Conservation (phyloP, 1,140 invertebrate genomes). For the Augochlora pura region DNA sequence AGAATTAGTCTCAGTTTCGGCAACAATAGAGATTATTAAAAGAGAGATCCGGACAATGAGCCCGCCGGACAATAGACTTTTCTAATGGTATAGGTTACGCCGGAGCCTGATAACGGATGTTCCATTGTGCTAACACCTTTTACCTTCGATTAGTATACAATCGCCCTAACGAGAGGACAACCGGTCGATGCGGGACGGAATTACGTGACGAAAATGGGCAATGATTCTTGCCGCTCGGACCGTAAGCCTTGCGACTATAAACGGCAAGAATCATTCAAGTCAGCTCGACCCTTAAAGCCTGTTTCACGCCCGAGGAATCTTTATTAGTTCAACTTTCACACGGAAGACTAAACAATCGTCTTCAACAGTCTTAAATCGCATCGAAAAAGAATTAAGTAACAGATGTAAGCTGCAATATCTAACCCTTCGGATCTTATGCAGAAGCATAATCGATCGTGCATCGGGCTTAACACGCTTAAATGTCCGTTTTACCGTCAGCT, state of each 20-base stretch:
- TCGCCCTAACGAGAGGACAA: background rate
- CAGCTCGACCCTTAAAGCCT: background rate
- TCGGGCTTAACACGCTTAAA: too few species aligned
- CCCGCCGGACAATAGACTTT: background rate
- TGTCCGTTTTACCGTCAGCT: too few species aligned
- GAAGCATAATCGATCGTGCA: too few species aligned
- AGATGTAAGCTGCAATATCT: too few species aligned
- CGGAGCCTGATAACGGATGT: slow-evolving; percentile 1
- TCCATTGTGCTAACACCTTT: background rate
- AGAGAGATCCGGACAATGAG: background rate
- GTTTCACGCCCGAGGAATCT: too few species aligned
- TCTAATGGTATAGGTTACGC: background rate
- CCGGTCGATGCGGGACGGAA: background rate
- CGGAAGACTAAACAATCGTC: too few species aligned
- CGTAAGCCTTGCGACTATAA: background rate
- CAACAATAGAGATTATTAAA: background rate
- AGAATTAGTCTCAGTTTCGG: background rate
- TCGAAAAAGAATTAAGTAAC: too few species aligned
- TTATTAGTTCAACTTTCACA: too few species aligned
- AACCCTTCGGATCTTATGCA: too few species aligned
- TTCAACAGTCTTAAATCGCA: too few species aligned
- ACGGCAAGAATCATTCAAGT: background rate
- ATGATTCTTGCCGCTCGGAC: background rate
- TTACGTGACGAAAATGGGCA: background rate
- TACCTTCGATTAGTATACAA: slow-evolving; percentile 8